Evolutionary conservation across 2,888 invertebrate species (phyloP).

Genomic region (Podabrus alpinus): DNA sequence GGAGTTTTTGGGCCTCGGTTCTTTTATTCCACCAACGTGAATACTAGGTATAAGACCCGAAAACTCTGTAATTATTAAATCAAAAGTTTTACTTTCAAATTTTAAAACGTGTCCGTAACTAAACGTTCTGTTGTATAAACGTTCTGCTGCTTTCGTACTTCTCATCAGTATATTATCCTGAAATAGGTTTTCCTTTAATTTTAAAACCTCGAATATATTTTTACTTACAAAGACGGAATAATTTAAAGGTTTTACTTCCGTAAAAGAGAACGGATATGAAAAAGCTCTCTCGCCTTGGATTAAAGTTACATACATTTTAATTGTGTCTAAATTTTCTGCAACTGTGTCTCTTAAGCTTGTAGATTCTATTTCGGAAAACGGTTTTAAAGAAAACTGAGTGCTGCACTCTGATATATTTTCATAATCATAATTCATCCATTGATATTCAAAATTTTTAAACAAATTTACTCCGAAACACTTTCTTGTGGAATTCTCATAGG

Average conservation of each 20-base stretch:
- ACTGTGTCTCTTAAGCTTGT: neutral
- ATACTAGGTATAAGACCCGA: too few relatives aligned
- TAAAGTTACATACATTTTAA: neutral
- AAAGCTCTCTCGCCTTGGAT: neutral
- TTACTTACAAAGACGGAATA: neutral
- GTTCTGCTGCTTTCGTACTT: neutral
- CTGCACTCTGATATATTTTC: neutral
- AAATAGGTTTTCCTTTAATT: neutral
- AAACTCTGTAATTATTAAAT: neutral
- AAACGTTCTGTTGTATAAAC: neutral
- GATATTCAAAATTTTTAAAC: conserved; percentile 1
- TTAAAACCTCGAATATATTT: neutral
- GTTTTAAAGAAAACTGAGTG: neutral
- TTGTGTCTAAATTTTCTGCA: neutral
- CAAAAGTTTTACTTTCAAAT: neutral
- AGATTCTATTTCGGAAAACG: neutral
- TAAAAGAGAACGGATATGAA: neutral
- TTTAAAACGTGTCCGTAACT: neutral
- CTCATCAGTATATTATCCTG: neutral
- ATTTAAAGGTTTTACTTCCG: neutral
- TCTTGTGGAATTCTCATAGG: neutral
- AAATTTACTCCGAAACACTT: conserved; percentile 4
- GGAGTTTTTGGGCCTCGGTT: too few relatives aligned
- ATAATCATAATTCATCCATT: neutral
- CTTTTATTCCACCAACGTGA: too few relatives aligned